Conservation (phyloP, 37 sponge, comb jelly and placozoan species). For the Mnemiopsis leidyi region DNA sequence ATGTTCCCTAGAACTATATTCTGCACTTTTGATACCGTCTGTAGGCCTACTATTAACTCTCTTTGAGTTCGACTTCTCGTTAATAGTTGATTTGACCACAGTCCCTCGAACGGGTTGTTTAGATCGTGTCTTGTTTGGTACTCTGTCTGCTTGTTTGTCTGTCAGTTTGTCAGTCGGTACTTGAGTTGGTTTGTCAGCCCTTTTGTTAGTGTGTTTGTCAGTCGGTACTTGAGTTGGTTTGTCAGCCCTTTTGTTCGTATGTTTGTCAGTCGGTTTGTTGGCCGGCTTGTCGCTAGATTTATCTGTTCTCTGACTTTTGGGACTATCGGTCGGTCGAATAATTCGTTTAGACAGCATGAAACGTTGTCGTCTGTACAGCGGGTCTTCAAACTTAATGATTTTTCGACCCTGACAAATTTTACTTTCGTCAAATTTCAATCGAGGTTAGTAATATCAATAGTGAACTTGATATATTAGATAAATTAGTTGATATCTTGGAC, state of each 20-base stretch:
- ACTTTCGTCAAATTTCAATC: no score
- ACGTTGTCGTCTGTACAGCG: slow-evolving; percentile 28
- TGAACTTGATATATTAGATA: no score
- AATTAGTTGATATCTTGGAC: no score
- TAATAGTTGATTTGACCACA: not conserved
- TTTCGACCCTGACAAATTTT: slow-evolving; percentile 19
- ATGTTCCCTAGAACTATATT: not conserved
- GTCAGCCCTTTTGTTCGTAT: not conserved
- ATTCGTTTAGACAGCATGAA: slow-evolving; percentile 17
- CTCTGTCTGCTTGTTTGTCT: no score
- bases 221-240: no score
- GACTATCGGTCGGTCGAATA: not conserved
- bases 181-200: no score
- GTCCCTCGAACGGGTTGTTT: not conserved
- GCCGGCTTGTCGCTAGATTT: not conserved
- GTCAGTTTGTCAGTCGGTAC: no score
- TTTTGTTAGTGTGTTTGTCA: no score
- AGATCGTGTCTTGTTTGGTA: not conserved
- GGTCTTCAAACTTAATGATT: slow-evolving; percentile 1
- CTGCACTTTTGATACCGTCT: not conserved
- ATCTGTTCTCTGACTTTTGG: not conserved
- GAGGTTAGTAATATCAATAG: no score
- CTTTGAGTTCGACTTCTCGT: not conserved
- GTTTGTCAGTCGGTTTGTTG: not conserved
- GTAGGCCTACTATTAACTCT: not conserved